A percentile compares a stretch with the other conserved stretches of the same genome.
These are phyloP conservation scores for Pediacus dermestoides DNA, from an alignment of 2,888 invertebrate species.

Conservation along the genomic window DNA sequence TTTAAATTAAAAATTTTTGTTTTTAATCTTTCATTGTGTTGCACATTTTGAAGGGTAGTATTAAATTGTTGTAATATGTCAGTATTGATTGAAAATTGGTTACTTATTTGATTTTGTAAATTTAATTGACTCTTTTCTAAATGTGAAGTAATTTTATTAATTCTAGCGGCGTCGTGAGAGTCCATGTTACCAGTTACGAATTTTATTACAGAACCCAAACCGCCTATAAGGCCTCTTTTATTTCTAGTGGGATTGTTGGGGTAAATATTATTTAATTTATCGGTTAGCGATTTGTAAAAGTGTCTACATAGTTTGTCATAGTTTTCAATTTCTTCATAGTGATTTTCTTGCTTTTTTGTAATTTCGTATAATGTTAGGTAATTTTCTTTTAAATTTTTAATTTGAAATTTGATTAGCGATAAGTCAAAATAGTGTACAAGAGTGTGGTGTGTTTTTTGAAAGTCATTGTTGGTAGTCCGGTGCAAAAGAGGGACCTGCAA, in stretches of 20 bases:
- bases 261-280: background rate
- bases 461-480: background rate
- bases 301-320: background rate
- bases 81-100: conserved; percentile 2
- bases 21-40: too few relatives aligned
- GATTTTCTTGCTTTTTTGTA: too few relatives aligned
- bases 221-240: conserved; percentile 1
- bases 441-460: conserved; percentile 1
- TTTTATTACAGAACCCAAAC: conserved; percentile 1
- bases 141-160: background rate
- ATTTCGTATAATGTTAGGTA: too few relatives aligned
- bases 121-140: background rate
- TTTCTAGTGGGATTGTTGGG: background rate
- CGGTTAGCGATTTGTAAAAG: background rate
- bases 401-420: background rate
- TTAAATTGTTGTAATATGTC: too few relatives aligned
- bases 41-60: too few relatives aligned
- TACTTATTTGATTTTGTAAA: background rate
- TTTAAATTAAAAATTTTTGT: too few relatives aligned
- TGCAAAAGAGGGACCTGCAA: conserved; percentile 3
- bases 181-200: conserved; percentile 3
- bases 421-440: background rate
- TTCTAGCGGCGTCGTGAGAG: background rate
- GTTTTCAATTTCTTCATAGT: too few relatives aligned
- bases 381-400: background rate